phyloP scores from a whole-genome alignment of 1,140 invertebrate species.

The Cydia splendana region DNA sequence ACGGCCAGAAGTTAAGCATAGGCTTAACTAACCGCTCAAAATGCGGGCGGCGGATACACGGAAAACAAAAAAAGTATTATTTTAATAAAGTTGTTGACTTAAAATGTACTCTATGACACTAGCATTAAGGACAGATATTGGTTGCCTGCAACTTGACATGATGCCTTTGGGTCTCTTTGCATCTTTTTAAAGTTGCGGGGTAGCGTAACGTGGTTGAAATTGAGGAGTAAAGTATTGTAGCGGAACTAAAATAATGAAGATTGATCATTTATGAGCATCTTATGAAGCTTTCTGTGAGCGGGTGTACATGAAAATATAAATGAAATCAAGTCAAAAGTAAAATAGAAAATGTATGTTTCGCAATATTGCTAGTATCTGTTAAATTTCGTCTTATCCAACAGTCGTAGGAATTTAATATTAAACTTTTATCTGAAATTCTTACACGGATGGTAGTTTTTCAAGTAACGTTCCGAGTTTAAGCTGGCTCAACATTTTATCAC shows the following conservation, averaged over 20 bases:
- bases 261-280: background rate
- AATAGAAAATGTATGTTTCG: background rate
- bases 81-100: background rate
- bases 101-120: background rate
- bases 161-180: background rate
- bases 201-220: constrained; percentile 16
- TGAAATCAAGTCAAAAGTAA: background rate
- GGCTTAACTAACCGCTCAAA: background rate
- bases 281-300: background rate
- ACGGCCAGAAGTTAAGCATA: constrained; percentile 11
- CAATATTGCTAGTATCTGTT: background rate
- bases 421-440: constrained; percentile 21
- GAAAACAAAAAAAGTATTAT: constrained; percentile 6
- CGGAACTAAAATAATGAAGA: background rate
- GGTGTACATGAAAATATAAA: background rate
- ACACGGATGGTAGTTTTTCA: constrained; percentile 23
- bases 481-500: constrained; percentile 31
- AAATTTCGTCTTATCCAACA: background rate
- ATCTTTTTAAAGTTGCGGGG: background rate
- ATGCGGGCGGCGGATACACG: background rate
- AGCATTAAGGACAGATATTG: background rate
- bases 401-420: background rate
- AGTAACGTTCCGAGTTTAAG: constrained; percentile 23
- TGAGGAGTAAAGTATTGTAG: background rate
- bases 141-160: background rate